Evolutionary conservation across 2,888 invertebrate species (phyloP).

Genomic region (Peribatodes rhomboidaria): DNA sequence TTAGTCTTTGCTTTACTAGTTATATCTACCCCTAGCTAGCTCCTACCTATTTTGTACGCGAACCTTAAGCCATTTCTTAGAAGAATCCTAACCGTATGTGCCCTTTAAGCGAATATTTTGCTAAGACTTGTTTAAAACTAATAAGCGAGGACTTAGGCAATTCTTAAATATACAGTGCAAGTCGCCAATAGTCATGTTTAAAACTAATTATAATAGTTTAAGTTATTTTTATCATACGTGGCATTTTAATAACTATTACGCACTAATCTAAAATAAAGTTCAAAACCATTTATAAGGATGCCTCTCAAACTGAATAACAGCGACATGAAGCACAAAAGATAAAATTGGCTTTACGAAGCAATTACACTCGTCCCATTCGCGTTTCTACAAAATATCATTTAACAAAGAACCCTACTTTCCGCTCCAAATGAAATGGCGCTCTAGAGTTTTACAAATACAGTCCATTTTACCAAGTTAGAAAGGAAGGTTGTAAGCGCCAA

Average conservation of each 20-base stretch:
- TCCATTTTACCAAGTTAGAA: conserved; percentile 6
- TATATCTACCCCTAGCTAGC: no score
- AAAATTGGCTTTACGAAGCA: conserved; percentile 58
- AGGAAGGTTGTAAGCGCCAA: conserved; percentile 27
- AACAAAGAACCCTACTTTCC: conserved; percentile 36
- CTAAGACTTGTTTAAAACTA: no score
- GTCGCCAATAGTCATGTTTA: no score
- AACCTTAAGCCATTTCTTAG: no score
- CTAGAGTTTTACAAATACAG: not conserved
- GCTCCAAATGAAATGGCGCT: conserved; percentile 18
- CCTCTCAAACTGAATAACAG: conserved; percentile 45
- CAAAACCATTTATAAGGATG: conserved; percentile 41
- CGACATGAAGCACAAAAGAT: conserved; percentile 52
- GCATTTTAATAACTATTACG: conserved; percentile 1
- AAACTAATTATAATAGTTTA: no score
- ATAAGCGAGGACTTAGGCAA: no score
- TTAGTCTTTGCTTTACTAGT: no score
- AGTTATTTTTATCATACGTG: not conserved
- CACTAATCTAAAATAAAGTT: no score
- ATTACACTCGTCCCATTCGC: conserved; percentile 60
- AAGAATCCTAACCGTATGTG: no score
- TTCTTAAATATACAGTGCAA: no score
- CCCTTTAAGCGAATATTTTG: no score
- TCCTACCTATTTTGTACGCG: no score
- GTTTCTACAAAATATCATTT: conserved; percentile 54